These are phyloP conservation scores for Austrofundulus limnaeus DNA, from an alignment of 2,113 vertebrate species.

Conservation along the genomic window DNA sequence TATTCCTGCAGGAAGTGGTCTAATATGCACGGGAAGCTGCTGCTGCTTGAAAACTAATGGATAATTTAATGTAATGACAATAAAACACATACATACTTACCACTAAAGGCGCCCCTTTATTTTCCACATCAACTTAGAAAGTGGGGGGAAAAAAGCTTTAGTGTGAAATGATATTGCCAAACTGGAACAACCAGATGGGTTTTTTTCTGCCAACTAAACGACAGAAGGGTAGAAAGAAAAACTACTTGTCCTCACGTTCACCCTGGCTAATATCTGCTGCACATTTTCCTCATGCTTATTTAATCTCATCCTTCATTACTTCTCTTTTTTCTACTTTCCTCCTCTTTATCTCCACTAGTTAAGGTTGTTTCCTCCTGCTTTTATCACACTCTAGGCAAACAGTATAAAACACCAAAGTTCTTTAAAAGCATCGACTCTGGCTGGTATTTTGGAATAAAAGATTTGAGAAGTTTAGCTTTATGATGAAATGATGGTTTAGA, in stretches of 20 bases:
- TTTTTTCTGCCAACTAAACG: conserved; percentile 64
- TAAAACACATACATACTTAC: conserved; percentile 44
- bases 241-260: conserved; percentile 73
- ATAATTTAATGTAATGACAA: too few species aligned
- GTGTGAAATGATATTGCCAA: conserved; percentile 68
- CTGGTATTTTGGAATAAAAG: too few species aligned
- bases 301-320: conserved; percentile 48
- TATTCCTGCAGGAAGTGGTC: too few species aligned
- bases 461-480: background rate
- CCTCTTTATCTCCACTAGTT: conserved; percentile 13
- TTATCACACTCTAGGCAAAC: conserved; percentile 18
- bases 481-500: background rate
- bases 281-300: conserved; percentile 23
- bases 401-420: conserved; percentile 12
- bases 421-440: background rate
- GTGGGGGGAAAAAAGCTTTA: conserved; percentile 56
- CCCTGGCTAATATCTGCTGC: conserved; percentile 65
- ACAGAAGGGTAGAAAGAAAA: conserved; percentile 69
- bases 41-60: too few species aligned
- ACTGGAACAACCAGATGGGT: conserved; percentile 67
- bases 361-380: conserved; percentile 22
- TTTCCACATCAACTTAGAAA: conserved; percentile 60
- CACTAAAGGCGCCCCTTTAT: conserved; percentile 59
- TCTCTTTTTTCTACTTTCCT: conserved; percentile 31
- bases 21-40: too few species aligned